phyloP scores from a whole-genome alignment of 2,113 vertebrate genomes.

The Brachyistius frenatus region DNA sequence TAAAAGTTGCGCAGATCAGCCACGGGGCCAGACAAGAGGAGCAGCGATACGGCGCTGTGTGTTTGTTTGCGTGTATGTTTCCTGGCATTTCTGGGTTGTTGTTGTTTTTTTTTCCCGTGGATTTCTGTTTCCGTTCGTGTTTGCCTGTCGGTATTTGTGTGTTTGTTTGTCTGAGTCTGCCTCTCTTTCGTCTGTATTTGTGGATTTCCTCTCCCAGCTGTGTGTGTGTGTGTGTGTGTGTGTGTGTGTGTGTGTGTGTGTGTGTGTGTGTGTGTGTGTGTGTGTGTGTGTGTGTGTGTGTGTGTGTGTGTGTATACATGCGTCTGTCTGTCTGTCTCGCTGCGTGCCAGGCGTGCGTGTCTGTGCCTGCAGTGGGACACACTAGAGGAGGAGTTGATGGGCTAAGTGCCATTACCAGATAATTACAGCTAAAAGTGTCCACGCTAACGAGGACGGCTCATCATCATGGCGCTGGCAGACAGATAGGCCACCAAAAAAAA shows the following conservation, averaged over 20 bases:
- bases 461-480: slow-evolving; percentile 61
- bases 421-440: slow-evolving; percentile 76
- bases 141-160: slow-evolving; percentile 26
- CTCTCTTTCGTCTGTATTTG: slow-evolving; percentile 35
- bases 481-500: slow-evolving; percentile 26
- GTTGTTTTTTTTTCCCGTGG: slow-evolving; percentile 5
- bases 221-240: slow-evolving; percentile 13
- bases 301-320: slow-evolving; percentile 18
- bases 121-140: slow-evolving; percentile 31
- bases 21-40: slow-evolving; percentile 45
- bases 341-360: neutral
- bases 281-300: slow-evolving; percentile 13
- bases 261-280: slow-evolving; percentile 17
- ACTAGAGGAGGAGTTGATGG: slow-evolving; percentile 67
- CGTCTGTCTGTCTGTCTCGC: slow-evolving; percentile 4
- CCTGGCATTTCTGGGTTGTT: neutral
- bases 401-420: slow-evolving; percentile 76
- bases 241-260: slow-evolving; percentile 19
- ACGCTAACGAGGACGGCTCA: slow-evolving; percentile 67
- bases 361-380: slow-evolving; percentile 44
- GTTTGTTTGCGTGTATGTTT: slow-evolving; percentile 14
- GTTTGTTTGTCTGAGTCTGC: slow-evolving; percentile 4
- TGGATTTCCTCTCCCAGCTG: slow-evolving; percentile 35
- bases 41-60: slow-evolving; percentile 36
- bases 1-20: slow-evolving; percentile 66